Evolutionary conservation across 2,797 vertebrate genomes (phyloP).

Genomic region (Pitangus sulphuratus): DNA sequence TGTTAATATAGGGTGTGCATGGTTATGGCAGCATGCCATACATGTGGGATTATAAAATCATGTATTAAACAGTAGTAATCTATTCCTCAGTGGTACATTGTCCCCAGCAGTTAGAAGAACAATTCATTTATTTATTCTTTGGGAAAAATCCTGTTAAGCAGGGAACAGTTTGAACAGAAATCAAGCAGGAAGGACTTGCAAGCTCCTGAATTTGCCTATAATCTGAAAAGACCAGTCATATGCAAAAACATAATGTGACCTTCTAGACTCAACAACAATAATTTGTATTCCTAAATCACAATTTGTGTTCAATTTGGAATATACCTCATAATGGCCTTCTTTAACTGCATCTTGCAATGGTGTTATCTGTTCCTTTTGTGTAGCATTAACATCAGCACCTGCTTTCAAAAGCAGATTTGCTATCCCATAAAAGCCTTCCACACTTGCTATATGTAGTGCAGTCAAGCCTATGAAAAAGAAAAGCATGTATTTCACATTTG

Average conservation of each 20-base stretch:
- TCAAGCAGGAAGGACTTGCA: background rate
- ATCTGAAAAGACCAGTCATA: background rate
- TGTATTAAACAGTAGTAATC: background rate
- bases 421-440: conserved; percentile 62
- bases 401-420: conserved; percentile 77
- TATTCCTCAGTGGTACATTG: background rate
- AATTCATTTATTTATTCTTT: background rate
- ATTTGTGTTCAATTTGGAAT: background rate
- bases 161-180: background rate
- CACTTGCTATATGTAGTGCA: conserved; percentile 79
- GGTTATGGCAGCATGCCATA: background rate
- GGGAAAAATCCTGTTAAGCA: background rate
- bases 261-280: background rate
- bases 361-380: conserved; percentile 71
- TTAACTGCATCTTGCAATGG: conserved; percentile 79
- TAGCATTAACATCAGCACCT: conserved; percentile 78
- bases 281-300: background rate
- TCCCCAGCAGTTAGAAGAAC: background rate
- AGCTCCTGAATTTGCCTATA: background rate
- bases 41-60: background rate
- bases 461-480: conserved; percentile 78
- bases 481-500: background rate
- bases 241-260: background rate
- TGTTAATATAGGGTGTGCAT: background rate
- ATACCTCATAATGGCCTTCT: conserved; percentile 77